phyloP scores from a whole-genome alignment of 2,797 vertebrate genomes.

The Pipistrellus kuhlii region DNA sequence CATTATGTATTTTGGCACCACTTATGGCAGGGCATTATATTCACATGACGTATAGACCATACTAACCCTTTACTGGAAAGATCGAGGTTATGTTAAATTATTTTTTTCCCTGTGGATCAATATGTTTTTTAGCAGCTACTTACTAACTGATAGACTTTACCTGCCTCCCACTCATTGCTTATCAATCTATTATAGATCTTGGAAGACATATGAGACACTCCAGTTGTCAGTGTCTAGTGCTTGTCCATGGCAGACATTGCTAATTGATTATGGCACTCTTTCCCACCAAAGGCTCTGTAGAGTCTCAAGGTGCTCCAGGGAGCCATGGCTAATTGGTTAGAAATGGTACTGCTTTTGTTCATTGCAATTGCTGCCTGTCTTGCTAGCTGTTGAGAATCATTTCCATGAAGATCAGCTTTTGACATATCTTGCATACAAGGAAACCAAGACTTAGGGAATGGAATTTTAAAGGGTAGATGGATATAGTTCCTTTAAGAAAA shows the following conservation, averaged over 20 bases:
- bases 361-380: background rate
- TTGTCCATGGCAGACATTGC: slow-evolving; percentile 23
- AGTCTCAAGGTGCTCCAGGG: background rate
- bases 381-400: background rate
- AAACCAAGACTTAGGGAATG: background rate
- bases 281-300: background rate
- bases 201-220: background rate
- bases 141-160: background rate
- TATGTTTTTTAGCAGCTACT: background rate
- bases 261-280: slow-evolving; percentile 37
- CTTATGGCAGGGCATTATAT: background rate
- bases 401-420: background rate
- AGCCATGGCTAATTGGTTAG: slow-evolving; percentile 30
- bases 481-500: slow-evolving; percentile 33
- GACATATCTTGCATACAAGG: background rate
- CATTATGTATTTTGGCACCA: background rate
- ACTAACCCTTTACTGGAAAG: background rate
- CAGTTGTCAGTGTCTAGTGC: background rate
- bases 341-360: background rate
- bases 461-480: slow-evolving; percentile 1
- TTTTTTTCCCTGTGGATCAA: background rate
- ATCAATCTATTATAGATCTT: background rate
- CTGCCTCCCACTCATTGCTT: background rate
- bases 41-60: background rate
- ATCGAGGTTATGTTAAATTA: background rate